phyloP scores from a whole-genome alignment of 2,888 invertebrate genomes.

The Drosophila helvetica region DNA sequence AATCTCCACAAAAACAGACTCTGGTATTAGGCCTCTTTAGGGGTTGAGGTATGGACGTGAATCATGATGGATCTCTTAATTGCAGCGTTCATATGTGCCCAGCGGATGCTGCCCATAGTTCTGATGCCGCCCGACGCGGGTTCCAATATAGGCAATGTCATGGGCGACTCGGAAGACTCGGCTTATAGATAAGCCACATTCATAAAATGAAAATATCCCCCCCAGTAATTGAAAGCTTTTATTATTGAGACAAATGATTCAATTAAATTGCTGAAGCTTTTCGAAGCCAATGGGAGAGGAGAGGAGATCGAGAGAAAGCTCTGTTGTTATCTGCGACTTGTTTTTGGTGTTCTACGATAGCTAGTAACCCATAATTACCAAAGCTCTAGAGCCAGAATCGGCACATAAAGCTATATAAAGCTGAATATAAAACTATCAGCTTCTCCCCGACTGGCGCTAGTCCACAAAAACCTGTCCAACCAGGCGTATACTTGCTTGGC shows the following conservation, averaged over 20 bases:
- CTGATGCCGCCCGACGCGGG: constrained; percentile 71
- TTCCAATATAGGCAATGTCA: constrained; percentile 71
- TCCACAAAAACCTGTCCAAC: constrained; percentile 8
- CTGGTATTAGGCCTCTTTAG: constrained; percentile 60
- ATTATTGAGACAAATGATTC: not conserved
- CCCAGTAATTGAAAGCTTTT: constrained; percentile 1
- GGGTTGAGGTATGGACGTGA: not conserved
- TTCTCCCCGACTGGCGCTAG: constrained; percentile 7
- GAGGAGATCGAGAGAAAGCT: constrained; percentile 11
- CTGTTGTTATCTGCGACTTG: not conserved
- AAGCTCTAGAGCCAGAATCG: constrained; percentile 1
- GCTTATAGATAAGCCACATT: not conserved
- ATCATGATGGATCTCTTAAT: constrained; percentile 8
- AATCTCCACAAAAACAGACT: constrained; percentile 71
- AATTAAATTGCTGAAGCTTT: constrained; percentile 8
- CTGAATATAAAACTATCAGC: constrained; percentile 13
- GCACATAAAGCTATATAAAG: not conserved
- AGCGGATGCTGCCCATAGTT: constrained; percentile 66
- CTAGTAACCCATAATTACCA: not conserved
- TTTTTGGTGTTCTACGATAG: not conserved
- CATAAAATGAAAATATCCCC: not conserved
- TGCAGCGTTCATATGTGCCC: constrained; percentile 65
- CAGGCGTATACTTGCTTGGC: constrained; percentile 17
- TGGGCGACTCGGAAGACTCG: constrained; percentile 61
- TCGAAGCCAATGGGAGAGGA: not conserved